Evolutionary conservation across 2,888 invertebrate species (phyloP), one percentile per base, ranked within the genome.

Genomic region (Terebella lapidaria): DNA sequence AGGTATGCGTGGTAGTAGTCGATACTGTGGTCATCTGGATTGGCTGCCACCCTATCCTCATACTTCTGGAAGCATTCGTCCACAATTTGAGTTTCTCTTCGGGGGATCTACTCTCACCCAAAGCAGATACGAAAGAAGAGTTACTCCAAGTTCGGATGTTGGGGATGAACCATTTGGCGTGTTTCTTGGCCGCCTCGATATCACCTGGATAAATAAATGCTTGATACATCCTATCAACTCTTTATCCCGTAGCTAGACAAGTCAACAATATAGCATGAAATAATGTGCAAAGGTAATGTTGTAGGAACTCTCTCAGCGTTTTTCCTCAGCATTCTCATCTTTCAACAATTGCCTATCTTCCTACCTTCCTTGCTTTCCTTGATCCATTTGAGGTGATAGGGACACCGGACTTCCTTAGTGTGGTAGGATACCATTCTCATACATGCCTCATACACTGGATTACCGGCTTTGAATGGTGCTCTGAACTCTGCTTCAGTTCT

Each of bases 141-240:
- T 59, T 59, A 20, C 46, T 56, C 59, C 59, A 59, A 1, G 51
- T 56, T 4, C 59, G 5, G 2, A 52, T 59, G 28, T 54, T 59
- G 4, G 59, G 59, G 18, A 59, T 26, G 28, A 54, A 59, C n/a
- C n/a, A n/a, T n/a, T n/a, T n/a, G n/a, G n/a, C n/a, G n/a, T n/a
- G n/a, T n/a, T n/a, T n/a, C n/a, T 55, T 55, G 5, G 54, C 54
- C 3, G 59, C 59, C 4, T 54, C 59, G 4, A 15, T 3, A 47
- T 55, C 54, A 46, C 26, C 59, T 59, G 54, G 35, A 18, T 35
- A 10, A 35, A n/a, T n/a, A n/a, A n/a, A n/a, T n/a, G n/a, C n/a
- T n/a, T n/a, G n/a, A n/a, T n/a, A n/a, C n/a, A n/a, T n/a, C n/a
- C n/a, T n/a, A n/a, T n/a, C n/a, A n/a, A n/a, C n/a, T n/a, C n/a